Conservation (phyloP, 1,140 invertebrate genomes). For the Calliopsis andreniformis region DNA sequence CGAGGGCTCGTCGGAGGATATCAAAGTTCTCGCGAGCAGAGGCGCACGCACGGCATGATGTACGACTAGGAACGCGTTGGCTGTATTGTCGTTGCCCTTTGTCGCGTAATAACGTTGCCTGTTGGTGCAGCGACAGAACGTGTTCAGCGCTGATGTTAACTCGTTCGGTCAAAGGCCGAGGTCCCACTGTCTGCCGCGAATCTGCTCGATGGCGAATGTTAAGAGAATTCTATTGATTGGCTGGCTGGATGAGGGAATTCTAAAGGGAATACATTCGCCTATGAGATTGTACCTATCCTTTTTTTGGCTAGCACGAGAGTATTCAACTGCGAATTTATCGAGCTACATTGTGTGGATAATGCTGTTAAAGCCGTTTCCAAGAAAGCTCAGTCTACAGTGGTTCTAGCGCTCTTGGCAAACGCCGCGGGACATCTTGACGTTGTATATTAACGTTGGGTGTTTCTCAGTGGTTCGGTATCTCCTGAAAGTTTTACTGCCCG, state of each 20-base stretch:
- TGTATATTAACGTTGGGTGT: background rate
- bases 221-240: background rate
- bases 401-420: slow-evolving; percentile 3
- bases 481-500: background rate
- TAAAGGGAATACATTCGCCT: background rate
- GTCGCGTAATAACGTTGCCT: slow-evolving; percentile 53
- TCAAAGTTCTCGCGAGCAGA: slow-evolving; percentile 36
- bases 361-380: background rate
- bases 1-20: slow-evolving; percentile 1
- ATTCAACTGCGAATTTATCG: background rate
- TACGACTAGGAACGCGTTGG: slow-evolving; percentile 49
- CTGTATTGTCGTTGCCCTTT: slow-evolving; percentile 39
- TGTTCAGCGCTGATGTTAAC: slow-evolving; percentile 30
- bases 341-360: background rate
- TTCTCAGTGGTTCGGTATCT: too few species aligned
- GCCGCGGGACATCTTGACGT: background rate
- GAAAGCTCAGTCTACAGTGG: background rate
- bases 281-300: background rate
- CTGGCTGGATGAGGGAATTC: too few species aligned
- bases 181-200: background rate
- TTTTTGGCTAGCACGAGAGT: background rate
- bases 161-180: slow-evolving; percentile 2
- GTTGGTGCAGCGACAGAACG: slow-evolving; percentile 24
- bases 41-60: slow-evolving; percentile 35
- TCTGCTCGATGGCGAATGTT: background rate